Base-by-base conservation (phyloP, 2,797 vertebrate species). In the Phyllotis vaccarum region DNA sequence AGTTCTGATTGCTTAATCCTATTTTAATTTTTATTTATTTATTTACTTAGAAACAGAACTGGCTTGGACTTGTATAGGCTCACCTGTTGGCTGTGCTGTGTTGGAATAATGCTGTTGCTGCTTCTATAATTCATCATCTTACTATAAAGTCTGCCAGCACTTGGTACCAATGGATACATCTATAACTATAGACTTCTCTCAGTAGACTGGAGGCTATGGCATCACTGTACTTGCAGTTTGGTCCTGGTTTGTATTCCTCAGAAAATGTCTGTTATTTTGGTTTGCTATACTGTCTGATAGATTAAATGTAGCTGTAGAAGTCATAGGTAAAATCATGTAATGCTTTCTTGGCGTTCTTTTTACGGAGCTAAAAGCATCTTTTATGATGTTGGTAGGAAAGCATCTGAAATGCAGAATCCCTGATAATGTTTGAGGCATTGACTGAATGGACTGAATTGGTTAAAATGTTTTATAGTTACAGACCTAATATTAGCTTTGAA, bases 221-320 rank as follows among this genome's bases (percentile, higher is more conserved):
- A 3, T 78, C 11, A 10, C 17, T 64, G 0, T 74, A 52, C 64
- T 68, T 87, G 14, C 60, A 74, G 34, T 95, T 74, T 81, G 89
- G 27, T 86, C 16, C 83, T 64, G 1, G 52, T 79, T 95, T 24
- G 9, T 13, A 24, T 31, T 6, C 16, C 37, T 68, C 68, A 54
- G 52, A 46, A 95, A 80, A 64, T 91, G 66, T 37, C 81, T 85
- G 43, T 78, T 95, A 56, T 93, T 90, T 91, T 74, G 43, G 27
- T 91, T 81, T 91, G 17, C 60, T 88, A n/a, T 80, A 11, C 13
- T 82, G 34, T 1, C 14, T 34, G 56, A 31, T n/a, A 74, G 72
- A 89, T 52, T 91, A 56, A 87, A 87, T 80, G 24, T 88, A 80
- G 95, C 5, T 75, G 27, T 56, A 91, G 46, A 86, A 91, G 24